phyloP scores from a whole-genome alignment of 2,888 invertebrate species.

The Agonum fuliginosum region DNA sequence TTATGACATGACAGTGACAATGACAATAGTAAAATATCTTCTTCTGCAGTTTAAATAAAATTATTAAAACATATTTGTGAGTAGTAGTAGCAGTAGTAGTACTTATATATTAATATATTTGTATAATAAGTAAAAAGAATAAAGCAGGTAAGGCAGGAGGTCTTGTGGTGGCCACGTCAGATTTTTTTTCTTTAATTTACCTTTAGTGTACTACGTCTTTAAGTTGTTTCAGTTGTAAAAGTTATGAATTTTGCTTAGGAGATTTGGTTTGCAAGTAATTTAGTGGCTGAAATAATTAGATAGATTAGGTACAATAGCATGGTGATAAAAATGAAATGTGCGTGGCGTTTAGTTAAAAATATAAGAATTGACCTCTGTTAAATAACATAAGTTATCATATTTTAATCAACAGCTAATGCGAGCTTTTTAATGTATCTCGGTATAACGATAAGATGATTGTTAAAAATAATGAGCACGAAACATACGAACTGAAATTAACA shows the following conservation, averaged over 20 bases:
- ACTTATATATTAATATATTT: too few relatives aligned
- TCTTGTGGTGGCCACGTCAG: too few relatives aligned
- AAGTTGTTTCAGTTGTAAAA: background rate
- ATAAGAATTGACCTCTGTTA: background rate
- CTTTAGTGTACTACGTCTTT: too few relatives aligned
- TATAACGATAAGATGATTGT: conserved; percentile 17
- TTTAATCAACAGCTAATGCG: conserved; percentile 26
- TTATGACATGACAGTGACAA: too few relatives aligned
- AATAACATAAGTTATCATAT: conserved; percentile 32
- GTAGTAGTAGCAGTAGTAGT: too few relatives aligned
- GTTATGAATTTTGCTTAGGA: background rate
- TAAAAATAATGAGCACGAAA: conserved; percentile 38
- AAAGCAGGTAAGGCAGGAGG: too few relatives aligned
- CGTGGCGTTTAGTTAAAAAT: background rate
- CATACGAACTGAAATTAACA: conserved; percentile 7
- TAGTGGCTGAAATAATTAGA: background rate
- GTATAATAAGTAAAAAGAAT: too few relatives aligned
- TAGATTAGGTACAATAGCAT: background rate
- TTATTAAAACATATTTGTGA: too few relatives aligned
- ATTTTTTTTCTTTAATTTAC: too few relatives aligned
- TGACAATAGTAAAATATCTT: too few relatives aligned
- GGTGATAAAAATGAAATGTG: background rate
- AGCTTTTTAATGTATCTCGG: conserved; percentile 21
- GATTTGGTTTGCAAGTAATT: background rate
- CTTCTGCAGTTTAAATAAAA: too few relatives aligned